phyloP scores from a whole-genome alignment of 2,888 invertebrate species.

The Chymomyza procnemis region DNA sequence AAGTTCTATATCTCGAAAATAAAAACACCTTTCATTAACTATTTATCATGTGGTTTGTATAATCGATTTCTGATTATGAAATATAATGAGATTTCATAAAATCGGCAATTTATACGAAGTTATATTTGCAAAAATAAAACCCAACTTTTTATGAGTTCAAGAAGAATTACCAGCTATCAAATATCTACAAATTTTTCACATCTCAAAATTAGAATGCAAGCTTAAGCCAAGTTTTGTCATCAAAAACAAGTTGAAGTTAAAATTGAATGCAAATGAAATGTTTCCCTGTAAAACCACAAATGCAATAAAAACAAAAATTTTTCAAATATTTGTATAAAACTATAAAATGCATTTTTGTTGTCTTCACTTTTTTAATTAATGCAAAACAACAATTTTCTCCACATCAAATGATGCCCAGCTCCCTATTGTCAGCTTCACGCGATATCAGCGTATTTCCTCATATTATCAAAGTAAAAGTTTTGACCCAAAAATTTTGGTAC shows the following conservation, averaged over 20 bases:
- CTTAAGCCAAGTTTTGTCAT: no score
- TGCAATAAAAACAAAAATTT: neutral
- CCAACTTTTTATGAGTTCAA: no score
- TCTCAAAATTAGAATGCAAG: no score
- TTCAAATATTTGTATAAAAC: neutral
- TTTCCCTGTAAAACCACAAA: neutral
- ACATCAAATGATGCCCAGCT: neutral
- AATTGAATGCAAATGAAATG: neutral
- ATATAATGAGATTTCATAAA: no score
- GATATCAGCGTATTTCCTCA: neutral
- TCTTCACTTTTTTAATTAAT: neutral
- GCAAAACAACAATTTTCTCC: neutral
- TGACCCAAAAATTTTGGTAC: neutral
- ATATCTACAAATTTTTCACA: no score
- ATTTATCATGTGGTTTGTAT: no score
- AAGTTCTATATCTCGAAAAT: no score
- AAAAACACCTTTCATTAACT: no score
- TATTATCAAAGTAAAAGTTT: neutral
- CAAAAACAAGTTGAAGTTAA: neutral
- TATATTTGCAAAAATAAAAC: no score
- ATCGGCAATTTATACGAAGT: no score
- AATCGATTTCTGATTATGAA: no score
- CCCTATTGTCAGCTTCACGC: neutral
- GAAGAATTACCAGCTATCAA: no score
- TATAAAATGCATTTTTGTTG: neutral